Evolutionary conservation across 2,797 vertebrate species (phyloP).

Genomic region (Phaenicophaeus curvirostris): DNA sequence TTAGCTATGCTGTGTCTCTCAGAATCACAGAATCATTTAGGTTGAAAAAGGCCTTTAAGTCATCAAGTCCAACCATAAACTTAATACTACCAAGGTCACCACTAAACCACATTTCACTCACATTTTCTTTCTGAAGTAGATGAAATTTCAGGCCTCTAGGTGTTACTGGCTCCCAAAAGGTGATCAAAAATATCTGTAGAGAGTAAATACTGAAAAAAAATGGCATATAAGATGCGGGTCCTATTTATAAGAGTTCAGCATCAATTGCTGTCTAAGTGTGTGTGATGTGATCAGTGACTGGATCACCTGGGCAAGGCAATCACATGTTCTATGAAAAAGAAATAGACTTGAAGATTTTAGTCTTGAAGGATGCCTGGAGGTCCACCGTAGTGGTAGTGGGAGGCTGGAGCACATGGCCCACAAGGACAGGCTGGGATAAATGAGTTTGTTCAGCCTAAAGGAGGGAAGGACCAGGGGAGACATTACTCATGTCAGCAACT

Average conservation of each 20-base stretch:
- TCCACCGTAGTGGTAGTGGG: neutral
- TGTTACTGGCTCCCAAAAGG: neutral
- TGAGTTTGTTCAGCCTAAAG: neutral
- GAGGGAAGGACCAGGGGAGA: neutral
- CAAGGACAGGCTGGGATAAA: neutral
- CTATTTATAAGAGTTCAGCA: neutral
- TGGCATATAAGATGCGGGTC: neutral
- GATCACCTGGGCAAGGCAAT: neutral
- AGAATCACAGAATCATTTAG: no score
- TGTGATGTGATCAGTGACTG: neutral
- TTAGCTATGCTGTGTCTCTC: neutral
- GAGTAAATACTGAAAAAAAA: neutral
- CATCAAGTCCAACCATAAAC: no score
- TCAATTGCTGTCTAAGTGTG: neutral
- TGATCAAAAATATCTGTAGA: neutral
- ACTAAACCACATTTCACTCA: neutral
- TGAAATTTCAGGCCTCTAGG: neutral
- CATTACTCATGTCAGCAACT: neutral
- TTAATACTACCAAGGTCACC: no score
- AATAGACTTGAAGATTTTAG: neutral
- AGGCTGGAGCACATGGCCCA: neutral
- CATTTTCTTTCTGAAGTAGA: neutral
- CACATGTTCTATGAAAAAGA: neutral
- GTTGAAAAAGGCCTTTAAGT: no score
- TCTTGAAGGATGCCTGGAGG: neutral